phyloP scores from a whole-genome alignment of 2,797 vertebrate genomes.

The Acrocephalus scirpaceus region DNA sequence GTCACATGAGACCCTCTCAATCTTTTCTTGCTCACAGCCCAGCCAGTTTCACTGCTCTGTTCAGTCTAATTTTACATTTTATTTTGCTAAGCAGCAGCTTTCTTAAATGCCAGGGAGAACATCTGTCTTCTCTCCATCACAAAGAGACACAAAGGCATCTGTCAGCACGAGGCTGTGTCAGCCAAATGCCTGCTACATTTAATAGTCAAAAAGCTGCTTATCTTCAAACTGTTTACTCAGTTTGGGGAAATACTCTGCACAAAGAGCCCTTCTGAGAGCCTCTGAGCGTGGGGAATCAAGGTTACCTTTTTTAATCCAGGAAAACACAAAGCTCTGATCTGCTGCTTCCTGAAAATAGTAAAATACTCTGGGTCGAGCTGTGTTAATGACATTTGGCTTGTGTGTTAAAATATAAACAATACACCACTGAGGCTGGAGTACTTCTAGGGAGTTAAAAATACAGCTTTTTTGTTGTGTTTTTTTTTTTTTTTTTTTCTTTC shows the following conservation, averaged over 20 bases:
- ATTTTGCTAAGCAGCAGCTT: conserved; percentile 25
- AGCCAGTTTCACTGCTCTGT: neutral
- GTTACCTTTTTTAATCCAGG: neutral
- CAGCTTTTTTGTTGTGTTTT: neutral
- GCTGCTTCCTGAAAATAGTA: neutral
- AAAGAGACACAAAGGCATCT: conserved; percentile 8
- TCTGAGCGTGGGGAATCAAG: neutral
- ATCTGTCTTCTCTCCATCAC: conserved; percentile 41
- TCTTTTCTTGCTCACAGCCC: neutral
- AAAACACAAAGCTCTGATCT: neutral
- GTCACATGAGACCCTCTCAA: neutral
- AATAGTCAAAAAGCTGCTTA: conserved; percentile 13
- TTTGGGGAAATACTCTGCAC: neutral
- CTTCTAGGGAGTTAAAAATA: neutral
- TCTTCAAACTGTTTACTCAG: neutral
- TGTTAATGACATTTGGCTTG: neutral
- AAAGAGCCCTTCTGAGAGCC: neutral
- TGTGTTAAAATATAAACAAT: neutral
- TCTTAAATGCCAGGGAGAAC: conserved; percentile 22
- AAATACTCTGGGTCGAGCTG: neutral
- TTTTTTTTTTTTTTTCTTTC: neutral
- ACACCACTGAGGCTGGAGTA: no score
- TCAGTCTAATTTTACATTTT: neutral
- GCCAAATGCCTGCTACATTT: neutral
- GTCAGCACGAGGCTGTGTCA: neutral